Percentiles rank a stretch among this genome's conserved stretches.
Evolutionary conservation across 2,888 invertebrate genomes (phyloP).

Genomic region (Augiades crinisus): DNA sequence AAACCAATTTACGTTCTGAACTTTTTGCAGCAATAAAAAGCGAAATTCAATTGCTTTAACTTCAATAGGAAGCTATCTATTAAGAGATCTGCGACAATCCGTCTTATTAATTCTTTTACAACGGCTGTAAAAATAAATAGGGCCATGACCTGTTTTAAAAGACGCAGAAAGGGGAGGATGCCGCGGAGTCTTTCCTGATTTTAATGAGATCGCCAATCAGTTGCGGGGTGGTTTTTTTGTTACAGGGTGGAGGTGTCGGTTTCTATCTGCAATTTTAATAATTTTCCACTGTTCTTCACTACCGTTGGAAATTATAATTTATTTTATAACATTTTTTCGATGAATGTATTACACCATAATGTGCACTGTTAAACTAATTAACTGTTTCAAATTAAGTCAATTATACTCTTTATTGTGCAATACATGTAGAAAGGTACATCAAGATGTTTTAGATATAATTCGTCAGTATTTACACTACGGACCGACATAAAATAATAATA

Average conservation of each 20-base stretch:
- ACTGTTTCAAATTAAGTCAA: background rate
- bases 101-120: conserved; percentile 30
- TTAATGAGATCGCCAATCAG: conserved; percentile 72
- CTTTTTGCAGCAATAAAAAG: background rate
- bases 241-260: conserved; percentile 28
- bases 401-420: no score
- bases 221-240: conserved; percentile 36
- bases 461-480: no score
- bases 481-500: no score
- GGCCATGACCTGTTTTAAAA: conserved; percentile 33
- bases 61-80: conserved; percentile 23
- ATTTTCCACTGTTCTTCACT: conserved; percentile 4
- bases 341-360: no score
- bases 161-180: conserved; percentile 41
- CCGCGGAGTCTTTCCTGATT: conserved; percentile 60
- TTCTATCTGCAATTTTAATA: conserved; percentile 24
- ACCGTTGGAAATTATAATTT: background rate
- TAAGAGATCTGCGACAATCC: conserved; percentile 25
- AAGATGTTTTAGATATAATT: no score
- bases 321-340: background rate
- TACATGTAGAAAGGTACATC: no score
- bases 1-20: background rate
- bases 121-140: conserved; percentile 32
- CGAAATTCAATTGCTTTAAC: conserved; percentile 12
- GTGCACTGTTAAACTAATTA: background rate